Conservation (phyloP, 92 coral and sea anemone genomes). For the Palythoa grandiflora region DNA sequence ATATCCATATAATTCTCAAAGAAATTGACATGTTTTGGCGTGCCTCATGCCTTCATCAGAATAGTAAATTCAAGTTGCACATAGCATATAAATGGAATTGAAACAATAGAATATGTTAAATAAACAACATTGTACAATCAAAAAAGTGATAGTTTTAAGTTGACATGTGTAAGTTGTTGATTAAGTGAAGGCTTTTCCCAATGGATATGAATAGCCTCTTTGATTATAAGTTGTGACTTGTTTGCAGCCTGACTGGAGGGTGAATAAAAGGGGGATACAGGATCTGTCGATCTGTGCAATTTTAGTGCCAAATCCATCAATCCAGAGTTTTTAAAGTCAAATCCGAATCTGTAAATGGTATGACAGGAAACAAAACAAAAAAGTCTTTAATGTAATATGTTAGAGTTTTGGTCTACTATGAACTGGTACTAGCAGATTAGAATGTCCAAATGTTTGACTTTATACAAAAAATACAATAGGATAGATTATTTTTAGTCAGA, state of each 20-base stretch:
- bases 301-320: slow-evolving; percentile 6
- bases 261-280: slow-evolving; percentile 16
- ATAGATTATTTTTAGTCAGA: slow-evolving; percentile 2
- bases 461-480: not conserved
- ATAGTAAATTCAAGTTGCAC: no score
- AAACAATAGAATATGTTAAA: no score
- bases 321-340: slow-evolving; percentile 7
- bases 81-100: no score
- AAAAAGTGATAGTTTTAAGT: no score
- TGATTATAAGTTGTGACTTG: no score
- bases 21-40: no score
- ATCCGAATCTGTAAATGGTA: not conserved
- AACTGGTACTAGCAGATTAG: slow-evolving; percentile 21
- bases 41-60: no score
- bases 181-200: no score
- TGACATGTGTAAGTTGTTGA: no score
- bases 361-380: not conserved
- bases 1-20: no score
- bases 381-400: not conserved
- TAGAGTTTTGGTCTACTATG: slow-evolving; percentile 19
- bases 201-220: no score
- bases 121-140: no score
- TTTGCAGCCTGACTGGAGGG: not conserved
- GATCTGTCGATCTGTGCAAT: slow-evolving; percentile 29
- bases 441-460: slow-evolving; percentile 11